A percentile compares a stretch with the other conserved stretches of the same genome.
Conservation (phyloP, 2,113 vertebrate species). For the Triplophysa rosa region DNA sequence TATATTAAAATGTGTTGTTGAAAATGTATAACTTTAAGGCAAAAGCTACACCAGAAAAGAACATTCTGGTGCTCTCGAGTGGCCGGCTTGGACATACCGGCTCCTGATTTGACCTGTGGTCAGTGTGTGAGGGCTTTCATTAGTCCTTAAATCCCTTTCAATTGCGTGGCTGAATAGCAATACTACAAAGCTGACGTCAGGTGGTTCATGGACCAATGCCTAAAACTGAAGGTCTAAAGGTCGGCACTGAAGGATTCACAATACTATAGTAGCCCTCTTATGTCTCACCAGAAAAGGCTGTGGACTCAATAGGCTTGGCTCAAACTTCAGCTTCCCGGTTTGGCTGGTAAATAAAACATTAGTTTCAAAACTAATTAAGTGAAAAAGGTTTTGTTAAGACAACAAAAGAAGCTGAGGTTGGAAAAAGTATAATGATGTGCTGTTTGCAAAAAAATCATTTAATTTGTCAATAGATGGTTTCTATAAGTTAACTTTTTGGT, state of each 20-base stretch:
- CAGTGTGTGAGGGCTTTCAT: constrained; percentile 32
- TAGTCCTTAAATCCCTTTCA: constrained; percentile 27
- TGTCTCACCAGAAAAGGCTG: constrained; percentile 2
- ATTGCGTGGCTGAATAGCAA: constrained; percentile 14
- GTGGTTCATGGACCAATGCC: constrained; percentile 6
- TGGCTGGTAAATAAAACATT: neutral
- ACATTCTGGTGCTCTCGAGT: constrained; percentile 14
- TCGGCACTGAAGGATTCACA: constrained; percentile 8
- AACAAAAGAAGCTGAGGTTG: neutral
- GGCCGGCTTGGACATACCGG: neutral
- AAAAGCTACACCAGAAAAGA: neutral
- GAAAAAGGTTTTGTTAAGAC: neutral
- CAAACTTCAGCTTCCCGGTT: neutral
- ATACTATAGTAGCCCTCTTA: constrained; percentile 21
- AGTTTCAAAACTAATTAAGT: constrained; percentile 10
- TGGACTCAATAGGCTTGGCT: neutral
- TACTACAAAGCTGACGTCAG: constrained; percentile 16
- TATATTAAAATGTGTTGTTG: no score
- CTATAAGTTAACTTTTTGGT: no score
- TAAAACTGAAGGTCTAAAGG: constrained; percentile 8
- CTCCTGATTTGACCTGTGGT: constrained; percentile 32
- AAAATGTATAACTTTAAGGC: no score
- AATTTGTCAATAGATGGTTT: no score
- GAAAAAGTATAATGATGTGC: neutral
- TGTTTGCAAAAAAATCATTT: neutral